Conservation (phyloP, 2,113 vertebrate species). For the Dolichallabes microphthalmus region DNA sequence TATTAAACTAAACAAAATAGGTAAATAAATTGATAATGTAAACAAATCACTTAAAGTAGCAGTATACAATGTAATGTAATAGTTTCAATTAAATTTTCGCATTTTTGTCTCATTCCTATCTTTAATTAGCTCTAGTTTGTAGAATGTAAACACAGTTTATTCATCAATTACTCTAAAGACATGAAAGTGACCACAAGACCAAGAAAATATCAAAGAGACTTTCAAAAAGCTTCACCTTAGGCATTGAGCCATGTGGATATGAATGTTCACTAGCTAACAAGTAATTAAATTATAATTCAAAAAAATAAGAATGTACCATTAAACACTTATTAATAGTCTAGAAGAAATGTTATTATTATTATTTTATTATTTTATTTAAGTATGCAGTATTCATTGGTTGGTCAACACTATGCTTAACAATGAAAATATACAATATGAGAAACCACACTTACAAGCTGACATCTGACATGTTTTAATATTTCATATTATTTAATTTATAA, state of each 20-base stretch:
- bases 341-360: background rate
- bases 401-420: background rate
- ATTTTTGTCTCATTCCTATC: constrained; percentile 5
- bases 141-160: background rate
- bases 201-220: background rate
- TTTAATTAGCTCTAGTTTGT: background rate
- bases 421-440: background rate
- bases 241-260: background rate
- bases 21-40: constrained; percentile 46
- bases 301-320: background rate
- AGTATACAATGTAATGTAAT: too few relatives aligned
- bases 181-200: background rate
- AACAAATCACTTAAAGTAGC: constrained; percentile 18
- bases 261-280: background rate
- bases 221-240: constrained; percentile 12
- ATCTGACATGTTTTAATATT: background rate
- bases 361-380: background rate
- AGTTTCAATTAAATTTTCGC: too few relatives aligned
- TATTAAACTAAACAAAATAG: constrained; percentile 44
- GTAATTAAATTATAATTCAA: background rate
- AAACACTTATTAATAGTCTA: background rate
- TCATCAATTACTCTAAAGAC: background rate
- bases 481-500: background rate
- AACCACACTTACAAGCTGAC: background rate
- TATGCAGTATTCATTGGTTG: background rate